Evolutionary conservation across 2,888 invertebrate species (phyloP).

Genomic region (Cremastinae sp.): DNA sequence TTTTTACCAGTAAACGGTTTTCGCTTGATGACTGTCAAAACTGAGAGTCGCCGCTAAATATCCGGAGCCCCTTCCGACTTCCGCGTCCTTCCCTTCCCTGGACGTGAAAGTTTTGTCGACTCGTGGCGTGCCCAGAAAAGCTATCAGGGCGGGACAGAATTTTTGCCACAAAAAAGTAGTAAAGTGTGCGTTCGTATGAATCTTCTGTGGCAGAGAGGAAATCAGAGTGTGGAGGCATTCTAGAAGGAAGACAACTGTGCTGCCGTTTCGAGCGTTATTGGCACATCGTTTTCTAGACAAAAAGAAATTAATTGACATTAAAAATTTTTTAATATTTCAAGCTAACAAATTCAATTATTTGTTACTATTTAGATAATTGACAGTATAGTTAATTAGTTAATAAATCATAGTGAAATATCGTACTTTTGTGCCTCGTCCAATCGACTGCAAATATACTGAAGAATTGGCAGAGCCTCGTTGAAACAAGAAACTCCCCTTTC

Average conservation of each 20-base stretch:
- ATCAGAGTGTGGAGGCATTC: slow-evolving; percentile 93
- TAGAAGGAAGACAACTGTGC: slow-evolving; percentile 89
- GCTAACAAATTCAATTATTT: too few relatives aligned
- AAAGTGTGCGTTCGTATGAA: slow-evolving; percentile 92
- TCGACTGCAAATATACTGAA: slow-evolving; percentile 93
- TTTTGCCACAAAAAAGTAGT: slow-evolving; percentile 95
- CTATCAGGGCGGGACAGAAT: slow-evolving; percentile 93
- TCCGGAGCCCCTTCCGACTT: slow-evolving; percentile 86
- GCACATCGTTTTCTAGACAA: slow-evolving; percentile 80
- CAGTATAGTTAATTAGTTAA: not conserved
- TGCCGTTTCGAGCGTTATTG: slow-evolving; percentile 81
- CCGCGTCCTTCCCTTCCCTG: slow-evolving; percentile 82
- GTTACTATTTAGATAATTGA: too few relatives aligned
- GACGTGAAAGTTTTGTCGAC: slow-evolving; percentile 90
- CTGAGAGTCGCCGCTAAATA: slow-evolving; percentile 88
- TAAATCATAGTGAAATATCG: slow-evolving; percentile 73
- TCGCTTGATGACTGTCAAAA: slow-evolving; percentile 91
- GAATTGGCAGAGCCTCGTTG: slow-evolving; percentile 94
- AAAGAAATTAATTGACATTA: slow-evolving; percentile 15
- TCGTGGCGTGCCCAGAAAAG: slow-evolving; percentile 93
- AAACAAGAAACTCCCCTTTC: slow-evolving; percentile 91
- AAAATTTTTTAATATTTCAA: not conserved
- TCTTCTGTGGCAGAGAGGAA: slow-evolving; percentile 90
- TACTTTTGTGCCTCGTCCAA: slow-evolving; percentile 91
- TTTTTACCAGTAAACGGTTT: slow-evolving; percentile 91